phyloP scores from a whole-genome alignment of 1,140 invertebrate genomes.

The Magallana ariakensis region DNA sequence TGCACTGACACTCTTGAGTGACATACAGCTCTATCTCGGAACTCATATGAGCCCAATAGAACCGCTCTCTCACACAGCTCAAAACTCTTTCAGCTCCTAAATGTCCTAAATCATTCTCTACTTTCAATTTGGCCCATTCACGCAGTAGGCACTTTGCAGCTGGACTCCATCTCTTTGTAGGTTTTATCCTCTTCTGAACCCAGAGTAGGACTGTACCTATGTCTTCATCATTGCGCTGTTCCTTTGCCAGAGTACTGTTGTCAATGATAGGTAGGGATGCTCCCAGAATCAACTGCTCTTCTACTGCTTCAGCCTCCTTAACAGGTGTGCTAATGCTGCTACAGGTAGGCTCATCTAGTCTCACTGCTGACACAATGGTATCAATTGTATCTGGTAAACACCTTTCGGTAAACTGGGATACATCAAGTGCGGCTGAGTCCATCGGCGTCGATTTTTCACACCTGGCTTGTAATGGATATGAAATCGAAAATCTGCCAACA shows the following conservation, averaged over 20 bases:
- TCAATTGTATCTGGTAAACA: not conserved
- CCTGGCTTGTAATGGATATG: conserved; percentile 50
- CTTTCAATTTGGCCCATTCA: too few relatives aligned
- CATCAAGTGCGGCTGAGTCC: conserved; percentile 41
- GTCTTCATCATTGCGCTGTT: too few relatives aligned
- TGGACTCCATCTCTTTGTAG: not conserved
- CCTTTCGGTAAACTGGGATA: not conserved
- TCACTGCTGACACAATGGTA: not conserved
- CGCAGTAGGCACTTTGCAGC: too few relatives aligned
- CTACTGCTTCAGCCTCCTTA: conserved; percentile 29
- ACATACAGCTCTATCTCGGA: conserved; percentile 51
- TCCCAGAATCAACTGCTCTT: not conserved
- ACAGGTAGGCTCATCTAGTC: not conserved
- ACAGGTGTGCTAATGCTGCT: not conserved
- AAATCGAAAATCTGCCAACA: conserved; percentile 51
- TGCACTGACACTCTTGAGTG: conserved; percentile 46
- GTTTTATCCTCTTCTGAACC: not conserved
- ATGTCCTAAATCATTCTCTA: too few relatives aligned
- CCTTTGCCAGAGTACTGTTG: conserved; percentile 25
- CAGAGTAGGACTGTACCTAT: too few relatives aligned
- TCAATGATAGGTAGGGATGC: too few relatives aligned
- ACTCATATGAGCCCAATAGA: conserved; percentile 49
- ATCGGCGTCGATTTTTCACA: conserved; percentile 49
- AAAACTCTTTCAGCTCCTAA: conserved; percentile 45
- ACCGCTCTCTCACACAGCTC: conserved; percentile 15